These are phyloP conservation scores for Gobio gobio DNA, from an alignment of 2,113 vertebrate genomes.

Conservation along the genomic window DNA sequence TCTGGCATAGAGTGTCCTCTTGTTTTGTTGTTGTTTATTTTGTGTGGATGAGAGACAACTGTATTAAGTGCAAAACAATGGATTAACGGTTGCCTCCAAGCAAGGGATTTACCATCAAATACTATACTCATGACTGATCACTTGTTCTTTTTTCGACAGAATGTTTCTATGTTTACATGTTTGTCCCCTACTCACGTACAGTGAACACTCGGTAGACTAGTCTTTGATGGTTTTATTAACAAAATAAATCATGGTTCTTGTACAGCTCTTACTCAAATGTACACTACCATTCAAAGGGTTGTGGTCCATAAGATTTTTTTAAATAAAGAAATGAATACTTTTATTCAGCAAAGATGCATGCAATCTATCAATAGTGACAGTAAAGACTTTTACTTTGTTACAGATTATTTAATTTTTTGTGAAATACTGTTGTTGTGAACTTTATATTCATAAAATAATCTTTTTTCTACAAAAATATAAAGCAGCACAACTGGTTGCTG, in stretches of 20 bases:
- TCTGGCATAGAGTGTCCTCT: not conserved
- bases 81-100: not conserved
- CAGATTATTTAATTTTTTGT: not conserved
- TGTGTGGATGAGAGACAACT: not conserved
- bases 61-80: not conserved
- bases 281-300: no score
- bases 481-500: not conserved
- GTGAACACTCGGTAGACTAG: not conserved
- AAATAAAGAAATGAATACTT: no score
- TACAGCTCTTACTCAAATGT: no score
- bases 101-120: not conserved
- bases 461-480: not conserved
- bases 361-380: no score
- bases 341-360: no score
- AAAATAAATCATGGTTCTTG: no score
- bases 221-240: not conserved
- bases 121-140: not conserved
- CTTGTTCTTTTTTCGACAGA: not conserved
- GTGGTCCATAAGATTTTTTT: no score
- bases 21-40: slow-evolving; percentile 25
- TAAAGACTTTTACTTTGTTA: no score
- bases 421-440: not conserved
- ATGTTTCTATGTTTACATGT: not conserved
- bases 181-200: not conserved
- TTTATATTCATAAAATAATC: not conserved